Evolutionary conservation across 2,888 invertebrate genomes (phyloP).

Genomic region (Agrypnus murinus): DNA sequence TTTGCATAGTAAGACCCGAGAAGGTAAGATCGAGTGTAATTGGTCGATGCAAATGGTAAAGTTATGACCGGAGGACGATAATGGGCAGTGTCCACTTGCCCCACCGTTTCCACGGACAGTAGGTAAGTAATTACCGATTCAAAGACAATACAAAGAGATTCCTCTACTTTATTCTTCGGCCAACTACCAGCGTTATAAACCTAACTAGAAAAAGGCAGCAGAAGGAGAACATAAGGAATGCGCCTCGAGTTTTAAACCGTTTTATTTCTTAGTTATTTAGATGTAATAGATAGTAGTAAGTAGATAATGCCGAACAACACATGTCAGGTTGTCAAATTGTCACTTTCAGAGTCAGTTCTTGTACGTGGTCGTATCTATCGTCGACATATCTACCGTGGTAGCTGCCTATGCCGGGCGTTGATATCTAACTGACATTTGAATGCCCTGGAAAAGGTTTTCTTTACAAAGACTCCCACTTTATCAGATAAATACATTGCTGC

Average conservation of each 20-base stretch:
- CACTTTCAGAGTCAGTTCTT: slow-evolving; percentile 44
- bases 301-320: slow-evolving; percentile 46
- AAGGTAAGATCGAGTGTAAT: slow-evolving; percentile 56
- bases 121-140: slow-evolving; percentile 44
- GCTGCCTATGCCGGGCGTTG: slow-evolving; percentile 47
- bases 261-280: slow-evolving; percentile 42
- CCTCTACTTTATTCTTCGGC: no score
- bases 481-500: slow-evolving; percentile 38
- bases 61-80: slow-evolving; percentile 58
- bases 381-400: slow-evolving; percentile 47
- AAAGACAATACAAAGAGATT: slow-evolving; percentile 37
- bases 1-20: slow-evolving; percentile 62
- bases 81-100: slow-evolving; percentile 54
- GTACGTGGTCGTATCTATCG: slow-evolving; percentile 42
- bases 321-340: slow-evolving; percentile 52
- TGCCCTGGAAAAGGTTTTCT: slow-evolving; percentile 35
- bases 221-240: slow-evolving; percentile 22
- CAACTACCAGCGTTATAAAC: background rate
- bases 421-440: slow-evolving; percentile 50
- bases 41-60: slow-evolving; percentile 57
- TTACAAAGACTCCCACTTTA: slow-evolving; percentile 37
- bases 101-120: slow-evolving; percentile 44
- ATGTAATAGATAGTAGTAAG: slow-evolving; percentile 44
- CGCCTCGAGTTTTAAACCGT: slow-evolving; percentile 13
- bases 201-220: background rate